Percentiles rank a stretch among this genome's conserved stretches.
Conservation (phyloP, 1,140 invertebrate genomes). For the Dysdera silvatica region DNA sequence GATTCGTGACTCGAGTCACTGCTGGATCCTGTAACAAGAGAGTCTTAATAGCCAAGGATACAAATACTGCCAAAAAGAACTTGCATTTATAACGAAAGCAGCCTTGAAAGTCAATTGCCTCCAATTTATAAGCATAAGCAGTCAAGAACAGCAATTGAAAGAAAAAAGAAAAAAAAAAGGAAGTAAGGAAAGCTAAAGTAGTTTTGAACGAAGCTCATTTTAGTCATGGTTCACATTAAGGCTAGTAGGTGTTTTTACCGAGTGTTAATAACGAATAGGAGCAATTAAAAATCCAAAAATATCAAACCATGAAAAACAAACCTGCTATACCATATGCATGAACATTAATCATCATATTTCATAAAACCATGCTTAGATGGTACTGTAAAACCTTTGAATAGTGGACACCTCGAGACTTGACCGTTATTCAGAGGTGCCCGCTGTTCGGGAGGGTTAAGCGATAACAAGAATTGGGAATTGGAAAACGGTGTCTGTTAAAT, state of each 20-base stretch:
- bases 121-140: neutral
- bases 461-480: too few relatives aligned
- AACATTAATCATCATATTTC: too few relatives aligned
- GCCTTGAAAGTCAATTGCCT: neutral
- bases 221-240: neutral
- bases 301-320: neutral
- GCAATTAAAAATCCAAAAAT: neutral
- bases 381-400: too few relatives aligned
- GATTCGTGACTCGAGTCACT: constrained; percentile 73
- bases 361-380: too few relatives aligned
- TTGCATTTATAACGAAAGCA: neutral
- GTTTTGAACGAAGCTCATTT: neutral
- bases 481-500: too few relatives aligned
- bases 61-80: neutral
- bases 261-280: neutral
- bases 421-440: too few relatives aligned
- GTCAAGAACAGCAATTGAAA: too few relatives aligned
- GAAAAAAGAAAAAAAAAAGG: too few relatives aligned
- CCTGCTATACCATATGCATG: too few relatives aligned
- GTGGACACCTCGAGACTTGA: too few relatives aligned
- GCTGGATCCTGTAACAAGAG: constrained; percentile 69
- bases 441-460: too few relatives aligned
- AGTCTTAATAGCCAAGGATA: constrained; percentile 6
- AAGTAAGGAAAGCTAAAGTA: too few relatives aligned
- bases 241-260: neutral